Conservation (phyloP, 2,797 vertebrate species). For the Fistularia tabacaria region DNA sequence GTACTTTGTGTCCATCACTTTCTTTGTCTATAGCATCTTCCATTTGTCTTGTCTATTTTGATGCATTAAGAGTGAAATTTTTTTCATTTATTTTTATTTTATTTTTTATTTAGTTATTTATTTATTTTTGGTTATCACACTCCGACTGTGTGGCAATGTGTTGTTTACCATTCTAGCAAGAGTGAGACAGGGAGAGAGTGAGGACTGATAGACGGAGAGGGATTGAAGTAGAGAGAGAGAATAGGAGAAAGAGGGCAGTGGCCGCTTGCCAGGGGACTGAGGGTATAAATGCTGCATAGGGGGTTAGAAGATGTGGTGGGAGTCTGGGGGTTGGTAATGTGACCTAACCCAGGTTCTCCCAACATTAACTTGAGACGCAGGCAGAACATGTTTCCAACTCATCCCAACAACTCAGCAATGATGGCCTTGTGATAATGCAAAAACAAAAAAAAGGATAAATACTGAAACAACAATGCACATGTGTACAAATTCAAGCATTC, state of each 20-base stretch:
- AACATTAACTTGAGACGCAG: slow-evolving; percentile 75
- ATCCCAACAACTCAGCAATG: slow-evolving; percentile 56
- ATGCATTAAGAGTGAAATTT: slow-evolving; percentile 69
- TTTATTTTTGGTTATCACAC: slow-evolving; percentile 64
- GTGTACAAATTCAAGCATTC: slow-evolving; percentile 12
- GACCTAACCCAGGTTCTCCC: slow-evolving; percentile 83
- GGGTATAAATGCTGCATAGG: slow-evolving; percentile 72
- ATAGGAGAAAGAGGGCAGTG: slow-evolving; percentile 43
- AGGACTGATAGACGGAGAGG: slow-evolving; percentile 67
- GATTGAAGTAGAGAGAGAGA: slow-evolving; percentile 13
- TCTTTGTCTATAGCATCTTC: slow-evolving; percentile 55
- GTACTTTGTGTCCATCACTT: slow-evolving; percentile 43
- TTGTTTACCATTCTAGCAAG: slow-evolving; percentile 78
- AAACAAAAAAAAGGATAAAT: slow-evolving; percentile 16
- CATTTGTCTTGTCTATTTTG: slow-evolving; percentile 72
- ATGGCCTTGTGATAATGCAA: slow-evolving; percentile 41
- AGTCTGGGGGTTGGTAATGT: slow-evolving; percentile 53
- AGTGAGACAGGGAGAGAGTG: slow-evolving; percentile 31
- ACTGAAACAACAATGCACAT: slow-evolving; percentile 25
- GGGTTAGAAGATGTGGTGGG: slow-evolving; percentile 47
- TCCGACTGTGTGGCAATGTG: slow-evolving; percentile 84
- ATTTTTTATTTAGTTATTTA: slow-evolving; percentile 15
- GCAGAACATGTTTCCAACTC: slow-evolving; percentile 76
- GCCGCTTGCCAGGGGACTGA: slow-evolving; percentile 76
- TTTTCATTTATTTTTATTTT: slow-evolving; percentile 32